Conservation (phyloP, 2,888 invertebrate species). For the Drosophila peninsularis region DNA sequence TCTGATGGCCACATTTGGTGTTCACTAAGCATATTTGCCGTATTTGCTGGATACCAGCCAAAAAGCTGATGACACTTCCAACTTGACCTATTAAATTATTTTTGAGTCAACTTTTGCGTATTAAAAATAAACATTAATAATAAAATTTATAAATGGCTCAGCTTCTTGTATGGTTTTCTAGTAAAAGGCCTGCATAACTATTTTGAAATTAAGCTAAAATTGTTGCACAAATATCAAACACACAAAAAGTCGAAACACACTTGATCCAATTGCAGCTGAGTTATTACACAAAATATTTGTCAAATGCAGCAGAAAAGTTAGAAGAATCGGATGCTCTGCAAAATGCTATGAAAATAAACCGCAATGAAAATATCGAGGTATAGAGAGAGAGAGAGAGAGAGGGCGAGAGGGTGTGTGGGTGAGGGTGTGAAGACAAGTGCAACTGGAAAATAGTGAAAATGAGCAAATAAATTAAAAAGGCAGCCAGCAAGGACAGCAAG, state of each 20-base stretch:
- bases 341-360: slow-evolving; percentile 53
- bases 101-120: no score
- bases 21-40: no score
- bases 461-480: slow-evolving; percentile 79
- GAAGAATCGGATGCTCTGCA: slow-evolving; percentile 3
- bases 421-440: slow-evolving; percentile 47
- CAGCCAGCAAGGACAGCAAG: slow-evolving; percentile 43
- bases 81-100: no score
- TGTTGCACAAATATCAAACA: no score
- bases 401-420: neutral
- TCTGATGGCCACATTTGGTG: no score
- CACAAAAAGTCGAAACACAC: neutral
- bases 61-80: no score
- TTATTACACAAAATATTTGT: neutral
- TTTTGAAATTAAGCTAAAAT: no score
- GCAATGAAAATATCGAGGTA: slow-evolving; percentile 51
- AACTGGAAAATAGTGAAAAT: slow-evolving; percentile 73
- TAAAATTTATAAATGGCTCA: no score
- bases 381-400: neutral
- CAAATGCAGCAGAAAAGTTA: neutral
- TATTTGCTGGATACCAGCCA: no score
- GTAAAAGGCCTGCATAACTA: no score
- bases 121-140: no score
- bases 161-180: no score
- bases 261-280: neutral